Base-by-base conservation (phyloP, 2,113 vertebrate species). In the Ophthalmolycus amberensis region DNA sequence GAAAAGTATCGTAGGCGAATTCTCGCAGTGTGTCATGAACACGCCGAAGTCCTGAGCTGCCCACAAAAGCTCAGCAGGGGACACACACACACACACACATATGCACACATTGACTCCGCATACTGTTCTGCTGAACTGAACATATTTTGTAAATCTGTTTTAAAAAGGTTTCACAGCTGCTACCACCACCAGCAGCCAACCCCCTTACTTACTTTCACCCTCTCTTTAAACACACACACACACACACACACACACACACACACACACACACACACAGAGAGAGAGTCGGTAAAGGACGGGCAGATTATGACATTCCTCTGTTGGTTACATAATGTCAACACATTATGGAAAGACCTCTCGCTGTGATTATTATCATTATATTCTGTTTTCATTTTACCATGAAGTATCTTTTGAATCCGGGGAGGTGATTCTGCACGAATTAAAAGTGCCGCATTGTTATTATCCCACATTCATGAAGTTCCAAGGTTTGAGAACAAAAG, bases 241-340 rank as follows among this genome's bases (percentile, higher is more conserved):
- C 27, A 67, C 62, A 40, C 42, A 65, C 37, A 37, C 50, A 62
- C 32, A 32, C n/a, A 65, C 66, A 54, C 27, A 37, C 25, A 67
- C 62, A 40, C 42, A 65, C 37, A 25, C 66, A 54, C 27, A 37
- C 25, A 67, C 62, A 40, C 42, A 65, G 27, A 29, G 25, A 34
- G 34, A 14, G 20, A 56, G 44, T 29, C 54, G 40, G 50, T 56
- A 40, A 59, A n/a, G 42, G 40, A 9, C 34, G 59, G 66, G 16
- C 42, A 25, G 29, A 73, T 79, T 82, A 29, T 70, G 44, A 46
- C 25, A 38, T 64, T 78, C 71, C 75, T 83, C 56, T 40, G 2
- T 58, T 62, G 67, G 52, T 87, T 87, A 68, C 38, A 79, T 82
- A 79, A 86, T 59, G 62, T 75, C 44, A 71, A 71, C 70, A 75